A percentile compares a stretch with the other conserved stretches of the same genome.
Evolutionary conservation across 2,888 invertebrate species (phyloP).

Genomic region (Pachymerium ferrugineum): DNA sequence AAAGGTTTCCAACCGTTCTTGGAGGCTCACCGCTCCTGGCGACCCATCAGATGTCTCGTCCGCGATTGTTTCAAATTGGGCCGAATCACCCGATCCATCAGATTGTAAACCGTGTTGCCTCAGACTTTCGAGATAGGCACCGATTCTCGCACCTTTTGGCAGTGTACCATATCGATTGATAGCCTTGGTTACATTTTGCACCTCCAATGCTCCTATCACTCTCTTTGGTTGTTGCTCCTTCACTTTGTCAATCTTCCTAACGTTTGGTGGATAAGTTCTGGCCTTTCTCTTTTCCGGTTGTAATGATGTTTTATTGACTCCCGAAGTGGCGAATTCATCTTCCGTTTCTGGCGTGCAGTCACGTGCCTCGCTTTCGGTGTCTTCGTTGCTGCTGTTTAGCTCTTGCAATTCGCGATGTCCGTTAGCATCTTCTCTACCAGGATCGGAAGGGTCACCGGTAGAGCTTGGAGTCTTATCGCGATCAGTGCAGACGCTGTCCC

Average conservation of each 20-base stretch:
- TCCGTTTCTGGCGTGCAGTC: slow-evolving; percentile 70
- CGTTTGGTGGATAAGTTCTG: slow-evolving; percentile 56
- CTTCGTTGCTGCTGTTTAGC: slow-evolving; percentile 30
- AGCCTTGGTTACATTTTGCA: slow-evolving; percentile 89
- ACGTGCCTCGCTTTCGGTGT: slow-evolving; percentile 55
- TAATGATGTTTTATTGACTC: slow-evolving; percentile 44
- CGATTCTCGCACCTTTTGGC: slow-evolving; percentile 93
- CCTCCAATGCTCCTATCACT: slow-evolving; percentile 87
- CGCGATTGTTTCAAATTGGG: neutral
- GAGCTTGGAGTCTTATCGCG: slow-evolving; percentile 54
- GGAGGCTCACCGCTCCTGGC: slow-evolving; percentile 30
- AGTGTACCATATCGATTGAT: slow-evolving; percentile 80
- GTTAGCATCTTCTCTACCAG: slow-evolving; percentile 32
- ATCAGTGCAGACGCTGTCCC: slow-evolving; percentile 67
- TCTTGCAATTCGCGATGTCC: slow-evolving; percentile 28
- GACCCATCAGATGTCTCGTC: slow-evolving; percentile 28
- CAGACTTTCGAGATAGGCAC: slow-evolving; percentile 90
- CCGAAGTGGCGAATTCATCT: slow-evolving; percentile 58
- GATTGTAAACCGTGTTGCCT: slow-evolving; percentile 64
- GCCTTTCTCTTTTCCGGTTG: slow-evolving; percentile 59
- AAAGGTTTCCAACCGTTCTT: slow-evolving; percentile 16
- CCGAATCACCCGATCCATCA: neutral
- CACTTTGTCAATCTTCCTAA: slow-evolving; percentile 43
- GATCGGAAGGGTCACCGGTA: slow-evolving; percentile 30
- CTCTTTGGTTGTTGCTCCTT: slow-evolving; percentile 47